Conservation (phyloP, 2,113 vertebrate species). For the Chunga burmeisteri region DNA sequence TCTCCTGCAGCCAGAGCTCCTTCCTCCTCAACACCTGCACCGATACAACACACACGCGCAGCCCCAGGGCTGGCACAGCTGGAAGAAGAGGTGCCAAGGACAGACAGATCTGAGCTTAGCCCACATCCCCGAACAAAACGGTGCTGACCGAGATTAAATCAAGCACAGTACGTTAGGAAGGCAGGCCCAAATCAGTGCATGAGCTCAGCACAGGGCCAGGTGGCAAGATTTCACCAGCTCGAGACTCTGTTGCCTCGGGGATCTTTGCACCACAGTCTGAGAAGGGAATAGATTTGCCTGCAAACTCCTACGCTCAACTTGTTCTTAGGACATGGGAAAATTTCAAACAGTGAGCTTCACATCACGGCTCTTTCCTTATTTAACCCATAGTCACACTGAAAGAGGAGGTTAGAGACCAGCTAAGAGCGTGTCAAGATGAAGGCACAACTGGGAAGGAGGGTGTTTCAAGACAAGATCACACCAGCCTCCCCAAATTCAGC, state of each 20-base stretch:
- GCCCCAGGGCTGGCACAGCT: background rate
- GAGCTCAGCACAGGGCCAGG: background rate
- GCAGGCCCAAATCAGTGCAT: background rate
- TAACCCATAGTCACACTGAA: background rate
- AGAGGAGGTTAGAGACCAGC: background rate
- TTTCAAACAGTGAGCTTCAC: background rate
- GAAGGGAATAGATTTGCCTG: background rate
- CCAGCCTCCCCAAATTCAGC: background rate
- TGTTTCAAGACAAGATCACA: background rate
- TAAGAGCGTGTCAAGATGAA: background rate
- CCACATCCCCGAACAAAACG: background rate
- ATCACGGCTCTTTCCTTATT: background rate
- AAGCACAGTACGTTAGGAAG: background rate
- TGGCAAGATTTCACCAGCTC: background rate
- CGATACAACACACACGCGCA: rapidly evolving
- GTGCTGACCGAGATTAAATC: background rate
- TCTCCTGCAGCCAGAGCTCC: background rate
- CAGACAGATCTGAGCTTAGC: background rate
- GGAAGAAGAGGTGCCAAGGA: background rate
- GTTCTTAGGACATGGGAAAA: background rate
- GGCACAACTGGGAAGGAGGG: background rate
- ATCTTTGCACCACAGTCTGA: background rate
- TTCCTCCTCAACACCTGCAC: background rate
- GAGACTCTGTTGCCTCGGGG: background rate
- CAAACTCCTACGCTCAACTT: background rate